Percentiles rank a stretch among this genome's conserved stretches.
These are phyloP conservation scores for Todiramphus saurophagus DNA, from an alignment of 2,113 vertebrate genomes.

Conservation along the genomic window DNA sequence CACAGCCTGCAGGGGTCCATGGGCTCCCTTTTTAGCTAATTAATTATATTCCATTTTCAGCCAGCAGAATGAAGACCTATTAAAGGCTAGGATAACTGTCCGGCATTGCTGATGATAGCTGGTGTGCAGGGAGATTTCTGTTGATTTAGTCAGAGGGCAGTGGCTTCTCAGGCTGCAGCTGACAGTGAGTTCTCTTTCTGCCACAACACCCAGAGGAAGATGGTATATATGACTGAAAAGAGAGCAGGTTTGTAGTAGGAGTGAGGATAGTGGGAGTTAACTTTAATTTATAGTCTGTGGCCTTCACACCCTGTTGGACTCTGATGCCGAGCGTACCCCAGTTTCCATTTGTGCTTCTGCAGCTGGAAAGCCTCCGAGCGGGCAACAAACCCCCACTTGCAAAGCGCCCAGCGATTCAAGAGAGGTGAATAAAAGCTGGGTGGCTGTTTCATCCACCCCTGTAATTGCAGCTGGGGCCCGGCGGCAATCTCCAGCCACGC, in stretches of 20 bases:
- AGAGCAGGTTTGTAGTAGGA: neutral
- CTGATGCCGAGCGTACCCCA: rapidly evolving
- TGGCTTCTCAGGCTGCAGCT: neutral
- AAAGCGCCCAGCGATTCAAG: neutral
- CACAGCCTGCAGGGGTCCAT: rapidly evolving
- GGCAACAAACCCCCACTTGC: neutral
- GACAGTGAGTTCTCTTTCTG: neutral
- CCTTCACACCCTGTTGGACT: neutral
- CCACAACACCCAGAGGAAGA: neutral
- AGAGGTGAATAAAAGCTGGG: neutral
- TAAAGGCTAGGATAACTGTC: neutral
- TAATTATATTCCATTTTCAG: conserved; percentile 42
- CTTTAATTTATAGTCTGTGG: neutral
- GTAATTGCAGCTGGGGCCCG: neutral
- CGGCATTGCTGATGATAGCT: neutral
- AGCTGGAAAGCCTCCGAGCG: neutral
- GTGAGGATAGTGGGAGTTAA: neutral
- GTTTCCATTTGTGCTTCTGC: neutral
- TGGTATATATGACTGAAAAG: neutral
- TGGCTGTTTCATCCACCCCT: neutral
- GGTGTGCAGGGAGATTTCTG: neutral
- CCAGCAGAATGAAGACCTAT: neutral
- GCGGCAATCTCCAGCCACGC: rapidly evolving
- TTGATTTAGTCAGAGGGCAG: neutral
- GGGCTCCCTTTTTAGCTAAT: neutral